phyloP scores from a whole-genome alignment of 2,113 vertebrate species.

The Chaetura pelagica region DNA sequence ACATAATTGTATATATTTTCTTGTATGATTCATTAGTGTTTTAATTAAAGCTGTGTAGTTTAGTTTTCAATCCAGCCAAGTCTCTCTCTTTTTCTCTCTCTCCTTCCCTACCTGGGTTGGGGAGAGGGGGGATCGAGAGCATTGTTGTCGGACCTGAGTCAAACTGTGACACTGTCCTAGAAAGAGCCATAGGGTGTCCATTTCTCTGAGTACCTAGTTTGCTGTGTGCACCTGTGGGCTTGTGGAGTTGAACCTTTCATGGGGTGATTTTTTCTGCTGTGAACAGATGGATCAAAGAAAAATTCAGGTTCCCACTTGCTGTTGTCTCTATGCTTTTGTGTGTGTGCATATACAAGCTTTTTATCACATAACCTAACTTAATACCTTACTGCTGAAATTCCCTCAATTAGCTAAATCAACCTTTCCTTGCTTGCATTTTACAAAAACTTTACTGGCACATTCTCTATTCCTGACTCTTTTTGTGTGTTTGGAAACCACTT shows the following conservation, averaged over 20 bases:
- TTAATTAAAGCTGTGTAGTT: too few relatives aligned
- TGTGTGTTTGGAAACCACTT: not conserved
- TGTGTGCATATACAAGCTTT: not conserved
- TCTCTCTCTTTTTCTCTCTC: too few relatives aligned
- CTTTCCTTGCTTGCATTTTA: not conserved
- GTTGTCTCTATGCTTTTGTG: not conserved
- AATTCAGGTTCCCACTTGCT: not conserved
- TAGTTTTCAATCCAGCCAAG: too few relatives aligned
- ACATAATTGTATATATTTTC: too few relatives aligned
- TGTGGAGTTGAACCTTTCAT: not conserved
- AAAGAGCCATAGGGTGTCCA: not conserved
- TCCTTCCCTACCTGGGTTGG: too few relatives aligned
- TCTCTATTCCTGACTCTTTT: not conserved
- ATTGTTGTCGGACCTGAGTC: too few relatives aligned
- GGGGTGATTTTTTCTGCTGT: not conserved
- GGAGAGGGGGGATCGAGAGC: too few relatives aligned
- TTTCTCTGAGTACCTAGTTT: not conserved
- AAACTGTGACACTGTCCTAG: too few relatives aligned
- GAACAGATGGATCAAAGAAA: not conserved
- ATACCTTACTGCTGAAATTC: not conserved
- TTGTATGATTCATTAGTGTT: too few relatives aligned
- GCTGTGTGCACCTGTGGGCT: not conserved
- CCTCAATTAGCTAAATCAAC: not conserved
- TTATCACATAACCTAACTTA: not conserved
- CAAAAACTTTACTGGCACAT: not conserved